A percentile compares a stretch with the other conserved stretches of the same genome.
Evolutionary conservation across 2,797 vertebrate species (phyloP).

Genomic region (Karalla daura): DNA sequence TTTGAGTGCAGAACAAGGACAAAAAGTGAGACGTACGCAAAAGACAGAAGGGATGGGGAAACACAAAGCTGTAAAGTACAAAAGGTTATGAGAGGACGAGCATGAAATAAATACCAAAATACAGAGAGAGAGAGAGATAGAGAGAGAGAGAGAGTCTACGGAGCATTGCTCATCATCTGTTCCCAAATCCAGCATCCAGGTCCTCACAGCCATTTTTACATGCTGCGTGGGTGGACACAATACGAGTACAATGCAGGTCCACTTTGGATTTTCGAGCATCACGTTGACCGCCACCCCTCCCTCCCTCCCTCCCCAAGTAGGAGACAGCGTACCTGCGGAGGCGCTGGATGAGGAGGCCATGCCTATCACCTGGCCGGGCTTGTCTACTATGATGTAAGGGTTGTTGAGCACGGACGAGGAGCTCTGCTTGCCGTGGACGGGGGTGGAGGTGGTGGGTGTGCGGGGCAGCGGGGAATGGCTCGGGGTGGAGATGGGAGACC

Average conservation of each 20-base stretch:
- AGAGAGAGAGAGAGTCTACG: not conserved
- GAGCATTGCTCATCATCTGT: slow-evolving; percentile 29
- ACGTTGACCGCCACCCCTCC: too few relatives aligned
- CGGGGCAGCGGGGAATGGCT: slow-evolving; percentile 94
- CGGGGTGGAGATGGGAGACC: slow-evolving; percentile 96
- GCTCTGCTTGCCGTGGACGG: slow-evolving; percentile 92
- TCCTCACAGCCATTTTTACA: slow-evolving; percentile 39
- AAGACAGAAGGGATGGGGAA: not conserved
- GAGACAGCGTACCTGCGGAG: slow-evolving; percentile 73
- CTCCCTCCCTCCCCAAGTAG: too few relatives aligned
- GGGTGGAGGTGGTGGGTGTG: slow-evolving; percentile 90
- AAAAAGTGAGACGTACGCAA: not conserved
- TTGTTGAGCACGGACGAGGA: slow-evolving; percentile 89
- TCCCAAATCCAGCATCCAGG: slow-evolving; percentile 12
- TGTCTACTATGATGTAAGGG: slow-evolving; percentile 92
- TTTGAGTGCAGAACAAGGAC: slow-evolving; percentile 19
- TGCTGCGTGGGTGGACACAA: slow-evolving; percentile 48
- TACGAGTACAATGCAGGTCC: slow-evolving; percentile 26
- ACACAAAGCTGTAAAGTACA: slow-evolving; percentile 5
- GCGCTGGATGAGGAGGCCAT: slow-evolving; percentile 82
- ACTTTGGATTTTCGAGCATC: slow-evolving; percentile 36
- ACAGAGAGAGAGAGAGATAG: not conserved
- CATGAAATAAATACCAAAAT: slow-evolving; percentile 6
- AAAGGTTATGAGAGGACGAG: not conserved
- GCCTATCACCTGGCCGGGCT: slow-evolving; percentile 90